Evolutionary conservation across 2,888 invertebrate genomes (phyloP).

Genomic region (Danaus chrysippus): DNA sequence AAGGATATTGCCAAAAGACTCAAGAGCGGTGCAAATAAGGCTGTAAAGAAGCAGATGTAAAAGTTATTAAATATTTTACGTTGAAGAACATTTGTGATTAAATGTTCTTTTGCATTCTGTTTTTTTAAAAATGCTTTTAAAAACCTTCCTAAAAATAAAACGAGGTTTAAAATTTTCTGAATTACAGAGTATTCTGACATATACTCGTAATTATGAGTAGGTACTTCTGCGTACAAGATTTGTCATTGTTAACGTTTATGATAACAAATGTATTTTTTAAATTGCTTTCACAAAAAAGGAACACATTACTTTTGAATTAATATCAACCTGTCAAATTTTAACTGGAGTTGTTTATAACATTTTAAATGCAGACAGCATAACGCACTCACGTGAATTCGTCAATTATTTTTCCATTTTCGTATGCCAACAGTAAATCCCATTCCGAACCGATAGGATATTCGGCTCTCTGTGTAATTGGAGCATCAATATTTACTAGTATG

Average conservation of each 20-base stretch:
- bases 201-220: too few species aligned
- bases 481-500: conserved; percentile 53
- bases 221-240: too few species aligned
- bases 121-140: not conserved
- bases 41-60: conserved; percentile 1
- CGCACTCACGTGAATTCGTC: conserved; percentile 43
- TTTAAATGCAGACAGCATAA: conserved; percentile 40
- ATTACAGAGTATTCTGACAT: too few species aligned
- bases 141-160: not conserved
- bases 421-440: conserved; percentile 21
- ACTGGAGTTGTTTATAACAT: conserved; percentile 31
- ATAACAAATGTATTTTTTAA: too few species aligned
- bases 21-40: conserved; percentile 1
- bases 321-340: too few species aligned
- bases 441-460: conserved; percentile 35
- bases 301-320: too few species aligned
- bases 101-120: not conserved
- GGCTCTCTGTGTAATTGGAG: conserved; percentile 54
- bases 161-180: too few species aligned
- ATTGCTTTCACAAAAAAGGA: too few species aligned
- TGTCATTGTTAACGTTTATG: too few species aligned
- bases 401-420: conserved; percentile 48
- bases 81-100: not conserved
- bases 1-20: not conserved
- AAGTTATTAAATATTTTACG: conserved; percentile 2